Conservation (phyloP, 2,113 vertebrate genomes). For the Gambusia holbrooki region DNA sequence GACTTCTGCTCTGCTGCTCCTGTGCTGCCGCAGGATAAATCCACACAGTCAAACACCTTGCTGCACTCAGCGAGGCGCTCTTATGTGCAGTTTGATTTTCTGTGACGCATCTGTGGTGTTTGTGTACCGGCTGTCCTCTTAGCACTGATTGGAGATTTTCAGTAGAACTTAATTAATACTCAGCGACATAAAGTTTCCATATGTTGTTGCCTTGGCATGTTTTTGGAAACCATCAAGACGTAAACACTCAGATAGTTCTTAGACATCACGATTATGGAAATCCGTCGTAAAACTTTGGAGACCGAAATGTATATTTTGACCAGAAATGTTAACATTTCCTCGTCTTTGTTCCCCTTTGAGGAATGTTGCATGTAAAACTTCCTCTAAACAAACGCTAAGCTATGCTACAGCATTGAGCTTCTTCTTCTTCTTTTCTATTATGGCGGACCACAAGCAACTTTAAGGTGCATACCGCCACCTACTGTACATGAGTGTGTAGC, state of each 20-base stretch:
- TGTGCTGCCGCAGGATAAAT: conserved; percentile 50
- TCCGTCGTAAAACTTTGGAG: neutral
- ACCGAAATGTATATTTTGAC: neutral
- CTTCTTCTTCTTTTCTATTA: too few relatives aligned
- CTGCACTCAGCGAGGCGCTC: conserved; percentile 3
- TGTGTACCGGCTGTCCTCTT: conserved; percentile 1
- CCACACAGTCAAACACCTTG: conserved; percentile 14
- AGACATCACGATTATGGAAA: neutral
- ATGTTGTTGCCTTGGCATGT: neutral
- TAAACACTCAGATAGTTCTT: neutral
- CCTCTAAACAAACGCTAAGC: too few relatives aligned
- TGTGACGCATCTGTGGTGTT: neutral
- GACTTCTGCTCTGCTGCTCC: conserved; percentile 65
- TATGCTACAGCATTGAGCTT: too few relatives aligned
- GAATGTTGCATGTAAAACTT: too few relatives aligned
- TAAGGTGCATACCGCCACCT: too few relatives aligned
- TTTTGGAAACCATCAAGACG: neutral
- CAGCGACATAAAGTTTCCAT: neutral
- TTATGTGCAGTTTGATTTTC: conserved; percentile 16
- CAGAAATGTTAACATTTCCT: too few relatives aligned
- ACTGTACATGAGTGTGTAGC: too few relatives aligned
- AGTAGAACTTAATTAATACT: neutral
- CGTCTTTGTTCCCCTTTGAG: too few relatives aligned
- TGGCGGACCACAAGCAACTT: too few relatives aligned
- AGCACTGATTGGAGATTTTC: conserved; percentile 6